Base-by-base conservation (phyloP, 2,888 invertebrate genomes). In the Agapetus fuscipes region DNA sequence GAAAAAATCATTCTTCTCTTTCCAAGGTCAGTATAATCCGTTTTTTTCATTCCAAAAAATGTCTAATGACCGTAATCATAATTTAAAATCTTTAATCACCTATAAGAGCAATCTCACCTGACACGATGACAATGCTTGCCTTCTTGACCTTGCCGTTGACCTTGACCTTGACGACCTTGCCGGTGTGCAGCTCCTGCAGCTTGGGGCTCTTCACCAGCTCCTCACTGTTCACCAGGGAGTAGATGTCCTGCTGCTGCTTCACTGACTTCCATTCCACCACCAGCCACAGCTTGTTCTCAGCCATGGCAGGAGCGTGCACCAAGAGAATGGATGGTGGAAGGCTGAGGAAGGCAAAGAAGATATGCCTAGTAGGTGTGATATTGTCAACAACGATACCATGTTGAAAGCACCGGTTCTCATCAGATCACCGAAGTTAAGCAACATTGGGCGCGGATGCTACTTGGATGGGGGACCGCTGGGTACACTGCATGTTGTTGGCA, bases 111-210 rank as follows among this genome's bases (percentile, higher is more conserved):
- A 11, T 33, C 37, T 44, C 34, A 50, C 50, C 42, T 12, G 50
- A 50, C 24, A 44, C 38, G 17, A 49, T 48, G 7, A 49, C 47
- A 15, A 50, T 42, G 33, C 48, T 49, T 10, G 48, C 50, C 28
- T 39, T 30, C 17, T 41, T 28, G 10, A 43, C 13, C 6, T 15
- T 33, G 10, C 39, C 45, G 12, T 29, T 39, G n/a, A 29, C 9
- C 5, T 34, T 36, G 7, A 50, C 47, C 9, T 39, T 43, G 3
- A 50, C 37, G 2, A 48, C 13, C 30, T 50, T 49, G 12, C 50
- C 50, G 6, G 48, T 49, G 33, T 48, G 48, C 5, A 46, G 34
- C 10, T 50, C 48, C 12, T 37, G 32, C 14, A 42, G 29, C n/a
- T 34, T 28, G 11, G 38, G 34, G 29, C 28, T 26, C 9, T 45